Base-by-base conservation (phyloP, 1,140 invertebrate species). In the Drosophila simulans region DNA sequence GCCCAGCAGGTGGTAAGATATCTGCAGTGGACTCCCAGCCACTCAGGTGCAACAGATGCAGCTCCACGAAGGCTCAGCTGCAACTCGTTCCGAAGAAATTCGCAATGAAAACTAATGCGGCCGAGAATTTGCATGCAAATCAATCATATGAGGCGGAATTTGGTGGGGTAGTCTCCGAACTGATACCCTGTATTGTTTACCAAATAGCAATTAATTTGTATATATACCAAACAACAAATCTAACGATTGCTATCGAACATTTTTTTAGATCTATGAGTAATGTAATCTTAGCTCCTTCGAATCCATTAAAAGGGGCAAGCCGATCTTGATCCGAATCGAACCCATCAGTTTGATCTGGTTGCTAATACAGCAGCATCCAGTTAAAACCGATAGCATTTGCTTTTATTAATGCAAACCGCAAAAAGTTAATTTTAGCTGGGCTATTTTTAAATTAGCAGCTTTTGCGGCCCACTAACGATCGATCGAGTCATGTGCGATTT, bases 371-470 rank as follows among this genome's bases (percentile, higher is more conserved):
- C 40, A 64, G 48, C 55, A 84, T 39, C 55, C 45, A 84, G 80
- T 65, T 79, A 76, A 66, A 79, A 69, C 54, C 70, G 58, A 83
- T 73, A 63, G 20, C 62, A 70, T 77, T 88, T 73, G 76, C 58
- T 65, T 72, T 79, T 82, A 82, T 70, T 57, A 76, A 53, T 77
- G 52, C 63, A 27, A 85, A 90, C 83, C 83, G 82, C 88, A 91
- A 64, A 80, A 70, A 80, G 86, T 84, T 91, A 91, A 91, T 81
- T 91, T 91, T 91, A 91, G 88, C 73, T 65, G 57, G 35, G 77
- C 88, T 91, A 91, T 91, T 91, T 88, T 79, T 91, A 91, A 81
- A 82, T 76, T 55, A 59, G 62, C 63, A 60, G 70, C 66, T 76
- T 80, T 65, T 69, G 74, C 80, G 76, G 63, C 83, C 83, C 79